A percentile compares a stretch with the other conserved stretches of the same genome.
Conservation (phyloP, 2,888 invertebrate species). For the Volucella inflata region DNA sequence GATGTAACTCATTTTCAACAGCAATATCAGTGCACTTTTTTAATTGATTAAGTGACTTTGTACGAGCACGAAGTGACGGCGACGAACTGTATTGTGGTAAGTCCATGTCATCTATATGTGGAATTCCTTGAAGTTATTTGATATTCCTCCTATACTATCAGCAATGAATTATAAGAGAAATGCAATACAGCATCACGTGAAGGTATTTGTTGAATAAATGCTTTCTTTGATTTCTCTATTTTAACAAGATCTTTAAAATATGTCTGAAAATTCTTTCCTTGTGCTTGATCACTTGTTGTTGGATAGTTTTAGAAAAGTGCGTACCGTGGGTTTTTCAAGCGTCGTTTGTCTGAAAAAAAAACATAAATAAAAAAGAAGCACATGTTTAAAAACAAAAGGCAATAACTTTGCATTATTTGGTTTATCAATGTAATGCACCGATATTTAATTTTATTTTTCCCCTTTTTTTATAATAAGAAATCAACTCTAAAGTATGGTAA, state of each 20-base stretch:
- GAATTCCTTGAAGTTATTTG: conserved; percentile 46
- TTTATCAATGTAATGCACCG: conserved; percentile 70
- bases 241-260: neutral
- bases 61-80: conserved; percentile 83
- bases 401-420: conserved; percentile 64
- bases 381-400: conserved; percentile 75
- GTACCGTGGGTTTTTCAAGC: conserved; percentile 40
- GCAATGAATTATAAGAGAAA: conserved; percentile 31
- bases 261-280: conserved; percentile 1
- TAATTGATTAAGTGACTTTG: conserved; percentile 82
- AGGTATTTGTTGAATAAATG: conserved; percentile 23
- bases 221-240: conserved; percentile 13
- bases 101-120: conserved; percentile 78
- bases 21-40: conserved; percentile 82
- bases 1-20: conserved; percentile 85
- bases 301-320: conserved; percentile 24
- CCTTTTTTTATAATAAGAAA: conserved; percentile 27
- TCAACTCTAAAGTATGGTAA: conserved; percentile 21
- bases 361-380: conserved; percentile 75
- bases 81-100: conserved; percentile 83
- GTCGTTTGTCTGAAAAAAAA: conserved; percentile 67
- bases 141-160: conserved; percentile 29
- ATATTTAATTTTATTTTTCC: conserved; percentile 33
- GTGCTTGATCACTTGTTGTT: conserved; percentile 7
- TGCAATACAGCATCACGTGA: conserved; percentile 59